Base-by-base conservation (phyloP, 2,797 vertebrate genomes). In the Morus bassanus region DNA sequence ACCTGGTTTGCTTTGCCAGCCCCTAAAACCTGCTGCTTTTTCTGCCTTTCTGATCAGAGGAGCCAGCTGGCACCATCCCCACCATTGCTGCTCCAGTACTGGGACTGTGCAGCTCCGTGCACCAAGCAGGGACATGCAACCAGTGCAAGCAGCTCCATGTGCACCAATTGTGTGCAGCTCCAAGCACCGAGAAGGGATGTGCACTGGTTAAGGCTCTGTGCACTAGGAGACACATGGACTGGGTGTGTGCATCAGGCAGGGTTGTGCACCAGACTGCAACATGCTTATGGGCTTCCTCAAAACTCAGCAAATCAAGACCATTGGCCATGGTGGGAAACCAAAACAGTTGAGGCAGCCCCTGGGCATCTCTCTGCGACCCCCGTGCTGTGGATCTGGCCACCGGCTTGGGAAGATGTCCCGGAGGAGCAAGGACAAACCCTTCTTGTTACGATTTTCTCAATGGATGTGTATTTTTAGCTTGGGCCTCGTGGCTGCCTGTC, bases 401-500 rank as follows among this genome's bases (percentile, higher is more conserved):
- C 0, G 1, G 41, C 41, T 78, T 22, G 67, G 37, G 82, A 75
- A 76, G 63, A 48, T 76, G 51, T n/a, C 45, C 70, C 1, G 1
- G 45, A 56, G 78, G 63, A 80, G 27, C 30, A 27, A 74, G 61
- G 70, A 23, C 70, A 68, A 70, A 24, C 46, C 43, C 76, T 83
- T 37, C 60, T 35, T 0, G 0, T 65, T 8, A 68, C 9, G 53
- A 53, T 95, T 96, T 97, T 94, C 91, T 97, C 95, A 96, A 95
- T 96, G 94, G 85, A 46, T 0, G 21, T 61, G 87, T 96, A 95
- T 97, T 97, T 96, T 96, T 95, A 95, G 87, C 83, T 45, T 18
- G 5, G 65, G 50, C 53, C 92, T 37, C 15, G 27, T 41, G 75
- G 53, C 91, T 18, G 76, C 45, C 57, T 3, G 11, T 92, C 76